Evolutionary conservation across 2,113 vertebrate species (phyloP), one percentile per base, ranked within the genome.

Genomic region (Tetrax tetrax): DNA sequence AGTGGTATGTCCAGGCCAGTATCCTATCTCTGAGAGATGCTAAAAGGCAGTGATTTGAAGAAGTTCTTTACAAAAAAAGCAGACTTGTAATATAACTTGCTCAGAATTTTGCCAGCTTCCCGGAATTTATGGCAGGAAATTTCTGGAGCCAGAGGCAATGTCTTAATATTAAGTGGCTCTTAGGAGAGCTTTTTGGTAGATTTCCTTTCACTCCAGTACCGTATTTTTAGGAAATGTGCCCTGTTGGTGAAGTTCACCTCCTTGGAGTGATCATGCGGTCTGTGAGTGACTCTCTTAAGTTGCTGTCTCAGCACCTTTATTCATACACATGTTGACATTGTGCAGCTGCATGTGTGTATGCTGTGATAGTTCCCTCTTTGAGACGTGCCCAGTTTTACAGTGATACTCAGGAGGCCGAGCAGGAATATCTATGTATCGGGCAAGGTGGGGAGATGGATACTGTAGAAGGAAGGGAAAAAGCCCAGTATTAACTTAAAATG

Each of bases 401-500:
- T 48, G 33, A 29, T 63, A 24, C 7, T 75, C 22, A n/a, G 53
- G 18, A 56, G n/a, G 17, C 76, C 28, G 50, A 48, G 10, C 24
- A 37, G 50, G 15, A 87, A 43, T 60, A 54, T 12, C 31, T 51
- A 1, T 23, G 1, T 65, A 18, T 64, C 11, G 23, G 61, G 43
- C 70, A 78, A 61, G 64, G 12, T 1, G 18, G 27, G 10, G 27
- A 90, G 37, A 37, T 45, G 37, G 56, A 28, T 61, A 7, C 48
- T 61, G 6, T 19, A 33, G 35, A 80, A 18, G 24, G 41, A 14
- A 38, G 23, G 41, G 8, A 7, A 13, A 87, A 83, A 47, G 17
- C 59, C 6, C 7, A 56, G 0, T 5, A 0, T 64, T 79, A 69
- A 28, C 18, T 92, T 59, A 9, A 4, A 84, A 1, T 28, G 4